A percentile compares a stretch with the other conserved stretches of the same genome.
Conservation (phyloP, 1,140 invertebrate species). For the Pseudobourletiella spinata region DNA sequence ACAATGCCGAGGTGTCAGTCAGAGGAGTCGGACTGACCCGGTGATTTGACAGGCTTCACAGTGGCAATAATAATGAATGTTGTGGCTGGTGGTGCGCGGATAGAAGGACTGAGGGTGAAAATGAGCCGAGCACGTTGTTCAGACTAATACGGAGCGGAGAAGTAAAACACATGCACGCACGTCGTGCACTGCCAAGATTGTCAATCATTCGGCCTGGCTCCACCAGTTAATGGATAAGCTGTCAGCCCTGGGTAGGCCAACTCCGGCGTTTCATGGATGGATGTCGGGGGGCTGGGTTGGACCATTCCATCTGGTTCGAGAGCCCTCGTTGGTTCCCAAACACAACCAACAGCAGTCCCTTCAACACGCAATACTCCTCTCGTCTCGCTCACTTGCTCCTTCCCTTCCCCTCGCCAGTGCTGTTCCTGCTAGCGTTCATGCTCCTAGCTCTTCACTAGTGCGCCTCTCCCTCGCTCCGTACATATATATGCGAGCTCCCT, state of each 20-base stretch:
- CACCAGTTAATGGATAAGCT: conserved; percentile 30
- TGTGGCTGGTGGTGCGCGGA: background rate
- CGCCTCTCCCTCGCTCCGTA: too few species aligned
- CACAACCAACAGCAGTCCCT: conserved; percentile 7
- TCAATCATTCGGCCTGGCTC: conserved; percentile 29
- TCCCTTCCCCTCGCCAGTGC: background rate
- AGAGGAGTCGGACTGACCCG: background rate
- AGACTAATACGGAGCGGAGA: conserved; percentile 15
- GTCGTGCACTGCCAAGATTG: conserved; percentile 30
- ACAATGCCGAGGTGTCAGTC: background rate
- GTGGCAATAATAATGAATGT: background rate
- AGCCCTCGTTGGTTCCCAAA: conserved; percentile 13
- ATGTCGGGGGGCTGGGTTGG: conserved; percentile 27
- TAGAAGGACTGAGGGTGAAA: background rate
- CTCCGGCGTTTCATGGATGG: conserved; percentile 25
- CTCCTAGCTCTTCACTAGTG: too few species aligned
- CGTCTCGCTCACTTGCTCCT: too few species aligned
- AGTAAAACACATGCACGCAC: conserved; percentile 27
- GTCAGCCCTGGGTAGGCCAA: conserved; percentile 23
- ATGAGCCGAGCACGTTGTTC: background rate
- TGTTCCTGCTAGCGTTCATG: too few species aligned
- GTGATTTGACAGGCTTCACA: conserved; percentile 9
- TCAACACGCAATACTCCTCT: conserved; percentile 1
- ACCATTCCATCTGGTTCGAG: conserved; percentile 13
- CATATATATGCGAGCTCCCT: background rate